Evolutionary conservation across 2,113 vertebrate species (phyloP).

Genomic region (Pionites leucogaster): DNA sequence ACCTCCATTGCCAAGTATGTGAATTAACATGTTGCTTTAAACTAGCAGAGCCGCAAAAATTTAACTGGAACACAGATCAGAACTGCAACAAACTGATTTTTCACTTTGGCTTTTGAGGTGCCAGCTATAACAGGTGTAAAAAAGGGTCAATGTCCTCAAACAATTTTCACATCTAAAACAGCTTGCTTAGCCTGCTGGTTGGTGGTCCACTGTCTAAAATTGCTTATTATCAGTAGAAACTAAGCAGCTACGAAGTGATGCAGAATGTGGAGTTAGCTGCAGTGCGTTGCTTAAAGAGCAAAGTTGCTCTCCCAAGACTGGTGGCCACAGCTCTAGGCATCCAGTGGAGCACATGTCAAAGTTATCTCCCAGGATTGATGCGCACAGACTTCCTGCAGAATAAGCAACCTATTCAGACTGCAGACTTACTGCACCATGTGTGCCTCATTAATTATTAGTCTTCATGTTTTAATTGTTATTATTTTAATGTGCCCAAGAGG

Average conservation of each 20-base stretch:
- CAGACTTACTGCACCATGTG: not conserved
- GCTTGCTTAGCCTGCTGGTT: not conserved
- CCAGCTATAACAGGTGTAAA: not conserved
- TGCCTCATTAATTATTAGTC: conserved; percentile 50
- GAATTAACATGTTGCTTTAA: conserved; percentile 1
- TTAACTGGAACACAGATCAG: not conserved
- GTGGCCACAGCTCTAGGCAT: not conserved
- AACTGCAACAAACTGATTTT: conserved; percentile 31
- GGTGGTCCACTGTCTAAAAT: not conserved
- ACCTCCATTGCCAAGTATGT: not conserved
- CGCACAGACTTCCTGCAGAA: not conserved
- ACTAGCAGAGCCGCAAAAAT: not conserved
- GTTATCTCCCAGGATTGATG: not conserved
- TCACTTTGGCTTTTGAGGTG: not conserved
- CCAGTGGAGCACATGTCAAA: not conserved
- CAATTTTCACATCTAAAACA: not conserved
- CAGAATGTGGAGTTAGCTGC: not conserved
- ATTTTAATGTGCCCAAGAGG: conserved; percentile 47
- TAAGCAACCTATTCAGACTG: not conserved
- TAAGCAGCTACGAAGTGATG: not conserved
- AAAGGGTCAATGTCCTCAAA: not conserved
- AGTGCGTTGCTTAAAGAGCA: not conserved
- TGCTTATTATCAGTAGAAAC: not conserved
- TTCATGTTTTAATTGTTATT: conserved; percentile 57
- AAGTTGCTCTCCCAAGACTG: not conserved